Conservation (phyloP, 2,888 invertebrate genomes). For the Adineta ricciae region DNA sequence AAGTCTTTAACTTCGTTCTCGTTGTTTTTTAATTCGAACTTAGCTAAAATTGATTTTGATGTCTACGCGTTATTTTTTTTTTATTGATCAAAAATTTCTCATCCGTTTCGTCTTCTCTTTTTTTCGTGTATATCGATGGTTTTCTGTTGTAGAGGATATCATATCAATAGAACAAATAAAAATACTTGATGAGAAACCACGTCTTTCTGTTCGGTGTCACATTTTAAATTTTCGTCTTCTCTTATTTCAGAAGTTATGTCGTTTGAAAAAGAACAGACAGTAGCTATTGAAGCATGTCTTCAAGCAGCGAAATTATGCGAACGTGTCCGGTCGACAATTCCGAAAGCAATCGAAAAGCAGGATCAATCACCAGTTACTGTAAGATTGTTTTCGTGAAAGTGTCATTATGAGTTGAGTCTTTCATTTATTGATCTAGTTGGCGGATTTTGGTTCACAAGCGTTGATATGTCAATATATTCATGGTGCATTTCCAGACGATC, state of each 20-base stretch:
- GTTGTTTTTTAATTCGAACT: not conserved
- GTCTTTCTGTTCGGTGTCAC: too few species aligned
- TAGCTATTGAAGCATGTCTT: not conserved
- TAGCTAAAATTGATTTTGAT: not conserved
- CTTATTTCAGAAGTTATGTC: not conserved
- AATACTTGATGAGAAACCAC: not conserved
- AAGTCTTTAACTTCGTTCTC: not conserved
- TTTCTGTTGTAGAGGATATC: not conserved
- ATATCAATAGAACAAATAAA: not conserved
- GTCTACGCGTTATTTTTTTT: not conserved
- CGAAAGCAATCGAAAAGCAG: not conserved
- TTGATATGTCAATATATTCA: not conserved
- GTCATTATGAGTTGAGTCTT: not conserved
- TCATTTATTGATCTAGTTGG: not conserved
- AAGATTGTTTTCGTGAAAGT: not conserved
- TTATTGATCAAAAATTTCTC: not conserved
- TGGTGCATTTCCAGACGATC: not conserved
- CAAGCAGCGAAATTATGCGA: not conserved
- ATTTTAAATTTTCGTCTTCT: not conserved
- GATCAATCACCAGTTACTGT: not conserved
- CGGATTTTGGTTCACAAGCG: conserved; percentile 6
- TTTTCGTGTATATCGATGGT: not conserved
- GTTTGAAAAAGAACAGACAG: not conserved
- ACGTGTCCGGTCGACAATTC: not conserved
- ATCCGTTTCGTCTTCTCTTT: not conserved